Percentiles rank a stretch among this genome's conserved stretches.
Conservation (phyloP, 1,140 invertebrate species). For the Penaeus japonicus region DNA sequence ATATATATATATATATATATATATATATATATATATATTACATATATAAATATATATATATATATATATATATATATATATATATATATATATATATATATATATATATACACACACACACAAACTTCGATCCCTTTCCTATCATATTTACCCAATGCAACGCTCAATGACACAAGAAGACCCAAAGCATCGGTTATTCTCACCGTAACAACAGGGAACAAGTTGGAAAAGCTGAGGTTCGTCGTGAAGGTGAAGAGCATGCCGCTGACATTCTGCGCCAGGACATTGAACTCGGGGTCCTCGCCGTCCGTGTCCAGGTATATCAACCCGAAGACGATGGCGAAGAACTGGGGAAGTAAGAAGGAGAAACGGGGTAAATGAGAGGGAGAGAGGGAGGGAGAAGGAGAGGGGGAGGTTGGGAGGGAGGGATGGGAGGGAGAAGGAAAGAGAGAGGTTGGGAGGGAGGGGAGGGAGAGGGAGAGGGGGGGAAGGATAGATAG, state of each 20-base stretch:
- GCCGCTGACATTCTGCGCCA: slow-evolving; percentile 94
- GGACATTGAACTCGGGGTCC: neutral
- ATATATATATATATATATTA: too few relatives aligned
- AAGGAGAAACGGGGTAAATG: neutral
- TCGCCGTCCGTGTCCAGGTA: slow-evolving; percentile 79
- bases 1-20: too few relatives aligned
- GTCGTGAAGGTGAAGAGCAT: slow-evolving; percentile 90
- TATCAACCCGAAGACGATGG: slow-evolving; percentile 84
- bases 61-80: too few relatives aligned
- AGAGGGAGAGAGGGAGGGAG: neutral
- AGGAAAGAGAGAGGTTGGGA: too few relatives aligned
- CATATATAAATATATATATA: too few relatives aligned
- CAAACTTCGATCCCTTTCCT: neutral
- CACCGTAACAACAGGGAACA: slow-evolving; percentile 90
- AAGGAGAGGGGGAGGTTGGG: too few relatives aligned
- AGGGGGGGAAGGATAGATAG: too few relatives aligned
- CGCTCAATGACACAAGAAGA: neutral
- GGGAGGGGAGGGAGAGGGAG: too few relatives aligned
- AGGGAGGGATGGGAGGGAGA: too few relatives aligned
- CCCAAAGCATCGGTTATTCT: slow-evolving; percentile 62
- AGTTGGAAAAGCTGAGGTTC: slow-evolving; percentile 92
- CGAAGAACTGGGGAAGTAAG: slow-evolving; percentile 76
- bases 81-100: too few relatives aligned
- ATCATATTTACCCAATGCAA: neutral
- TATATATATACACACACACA: too few relatives aligned